Percentiles rank a stretch among this genome's conserved stretches.
Conservation (phyloP, 2,797 vertebrate genomes). For the Paguma larvata region DNA sequence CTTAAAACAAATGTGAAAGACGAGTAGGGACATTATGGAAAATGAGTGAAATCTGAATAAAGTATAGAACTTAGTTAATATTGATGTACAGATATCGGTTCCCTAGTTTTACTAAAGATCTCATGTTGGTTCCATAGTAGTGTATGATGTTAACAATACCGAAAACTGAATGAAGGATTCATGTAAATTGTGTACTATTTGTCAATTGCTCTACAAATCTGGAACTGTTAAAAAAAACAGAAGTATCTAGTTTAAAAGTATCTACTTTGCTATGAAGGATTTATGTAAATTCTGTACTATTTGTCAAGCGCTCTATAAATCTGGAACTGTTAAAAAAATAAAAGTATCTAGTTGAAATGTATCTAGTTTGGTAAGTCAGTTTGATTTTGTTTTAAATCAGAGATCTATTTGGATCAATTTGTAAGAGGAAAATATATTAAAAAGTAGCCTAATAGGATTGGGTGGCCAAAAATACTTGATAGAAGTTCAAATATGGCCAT, state of each 20-base stretch:
- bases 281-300: background rate
- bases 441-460: background rate
- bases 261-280: too few relatives aligned
- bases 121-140: background rate
- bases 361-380: background rate
- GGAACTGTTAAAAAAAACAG: too few relatives aligned
- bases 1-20: background rate
- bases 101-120: background rate
- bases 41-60: background rate
- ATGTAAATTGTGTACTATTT: too few relatives aligned
- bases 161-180: background rate
- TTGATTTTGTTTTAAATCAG: background rate
- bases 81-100: background rate
- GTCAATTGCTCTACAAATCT: too few relatives aligned
- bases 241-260: too few relatives aligned
- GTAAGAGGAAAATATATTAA: background rate
- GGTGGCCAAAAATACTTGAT: background rate
- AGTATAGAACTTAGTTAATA: background rate
- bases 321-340: background rate
- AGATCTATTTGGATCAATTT: background rate
- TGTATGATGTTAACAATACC: background rate
- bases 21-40: background rate
- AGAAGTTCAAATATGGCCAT: background rate
- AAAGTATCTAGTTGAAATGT: background rate
- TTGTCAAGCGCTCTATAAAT: background rate